A percentile compares a stretch with the other conserved stretches of the same genome.
phyloP scores from a whole-genome alignment of 2,113 vertebrate genomes.

The Terrapene triunguis region DNA sequence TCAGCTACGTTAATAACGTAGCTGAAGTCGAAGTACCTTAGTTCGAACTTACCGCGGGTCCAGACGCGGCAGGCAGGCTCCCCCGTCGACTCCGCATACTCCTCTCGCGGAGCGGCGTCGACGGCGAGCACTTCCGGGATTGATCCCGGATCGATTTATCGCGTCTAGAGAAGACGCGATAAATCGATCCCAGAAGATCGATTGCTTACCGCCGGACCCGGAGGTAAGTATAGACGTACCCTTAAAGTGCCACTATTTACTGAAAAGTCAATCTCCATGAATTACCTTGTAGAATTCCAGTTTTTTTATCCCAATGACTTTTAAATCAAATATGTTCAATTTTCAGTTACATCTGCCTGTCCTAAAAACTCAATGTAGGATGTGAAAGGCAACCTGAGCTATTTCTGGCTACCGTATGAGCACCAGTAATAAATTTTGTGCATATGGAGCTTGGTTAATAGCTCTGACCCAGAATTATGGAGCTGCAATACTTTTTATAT shows the following conservation, averaged over 20 bases:
- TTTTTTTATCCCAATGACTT: not conserved
- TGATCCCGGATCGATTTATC: too few relatives aligned
- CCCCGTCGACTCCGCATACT: too few relatives aligned
- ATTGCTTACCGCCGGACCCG: too few relatives aligned
- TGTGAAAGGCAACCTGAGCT: not conserved
- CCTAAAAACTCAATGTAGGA: not conserved
- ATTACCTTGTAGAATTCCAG: not conserved
- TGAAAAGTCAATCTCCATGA: not conserved
- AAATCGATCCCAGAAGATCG: too few relatives aligned
- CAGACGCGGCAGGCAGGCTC: too few relatives aligned
- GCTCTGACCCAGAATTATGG: not conserved
- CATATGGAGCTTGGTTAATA: not conserved
- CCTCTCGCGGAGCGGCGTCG: too few relatives aligned
- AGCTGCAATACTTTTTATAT: not conserved
- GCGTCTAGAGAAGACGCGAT: too few relatives aligned
- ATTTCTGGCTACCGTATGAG: not conserved
- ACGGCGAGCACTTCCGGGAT: too few relatives aligned
- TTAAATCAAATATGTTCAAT: not conserved
- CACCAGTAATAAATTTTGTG: not conserved
- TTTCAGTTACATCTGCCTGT: not conserved
- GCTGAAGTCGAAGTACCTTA: too few relatives aligned
- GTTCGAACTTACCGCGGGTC: too few relatives aligned
- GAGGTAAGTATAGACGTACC: too few relatives aligned
- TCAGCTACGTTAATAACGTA: too few relatives aligned
- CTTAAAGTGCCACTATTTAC: not conserved